Conservation (phyloP, 2,888 invertebrate genomes). For the Ormyrus rosae region DNA sequence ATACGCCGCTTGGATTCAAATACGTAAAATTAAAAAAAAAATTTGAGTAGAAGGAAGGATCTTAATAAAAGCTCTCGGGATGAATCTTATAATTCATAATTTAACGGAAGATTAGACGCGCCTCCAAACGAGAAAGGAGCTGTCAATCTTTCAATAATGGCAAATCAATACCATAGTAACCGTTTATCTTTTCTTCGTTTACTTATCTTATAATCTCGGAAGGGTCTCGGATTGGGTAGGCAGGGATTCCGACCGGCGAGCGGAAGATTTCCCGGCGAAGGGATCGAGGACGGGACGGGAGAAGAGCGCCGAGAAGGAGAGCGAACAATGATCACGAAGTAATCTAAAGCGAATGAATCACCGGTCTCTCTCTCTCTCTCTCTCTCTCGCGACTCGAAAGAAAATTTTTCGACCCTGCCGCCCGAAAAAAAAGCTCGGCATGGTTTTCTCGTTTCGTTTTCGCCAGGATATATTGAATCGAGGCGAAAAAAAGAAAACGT, state of each 20-base stretch:
- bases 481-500: background rate
- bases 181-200: slow-evolving; percentile 43
- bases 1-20: too few species aligned
- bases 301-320: background rate
- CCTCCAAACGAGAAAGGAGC: slow-evolving; percentile 19
- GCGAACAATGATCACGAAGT: slow-evolving; percentile 35
- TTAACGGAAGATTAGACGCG: background rate
- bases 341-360: slow-evolving; percentile 48
- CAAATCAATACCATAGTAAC: slow-evolving; percentile 40
- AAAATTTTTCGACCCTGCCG: slow-evolving; percentile 21
- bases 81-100: slow-evolving; percentile 21
- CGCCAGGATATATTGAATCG: background rate
- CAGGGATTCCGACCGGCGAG: slow-evolving; percentile 48
- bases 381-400: background rate
- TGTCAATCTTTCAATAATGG: slow-evolving; percentile 35
- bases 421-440: slow-evolving; percentile 16
- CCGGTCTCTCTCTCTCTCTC: slow-evolving; percentile 24
- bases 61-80: too few species aligned
- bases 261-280: slow-evolving; percentile 58
- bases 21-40: too few species aligned
- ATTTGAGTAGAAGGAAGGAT: too few species aligned
- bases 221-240: slow-evolving; percentile 31
- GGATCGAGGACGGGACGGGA: slow-evolving; percentile 13
- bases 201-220: slow-evolving; percentile 48
- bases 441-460: slow-evolving; percentile 11